These are phyloP conservation scores for Xylota sylvarum DNA, from an alignment of 2,888 invertebrate species.

Conservation along the genomic window DNA sequence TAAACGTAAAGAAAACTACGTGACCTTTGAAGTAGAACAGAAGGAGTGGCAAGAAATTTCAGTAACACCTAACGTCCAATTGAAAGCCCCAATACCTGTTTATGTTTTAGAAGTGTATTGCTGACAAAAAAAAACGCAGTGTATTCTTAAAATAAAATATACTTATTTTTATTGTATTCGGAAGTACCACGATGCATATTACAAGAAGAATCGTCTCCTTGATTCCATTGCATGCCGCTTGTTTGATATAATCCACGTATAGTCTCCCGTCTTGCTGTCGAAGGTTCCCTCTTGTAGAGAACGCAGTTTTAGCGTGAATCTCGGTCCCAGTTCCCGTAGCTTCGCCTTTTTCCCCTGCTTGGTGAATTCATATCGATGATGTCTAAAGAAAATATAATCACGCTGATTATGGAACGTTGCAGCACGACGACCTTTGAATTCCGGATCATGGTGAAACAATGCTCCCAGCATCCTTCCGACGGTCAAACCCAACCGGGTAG, in stretches of 20 bases:
- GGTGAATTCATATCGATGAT: slow-evolving; percentile 98
- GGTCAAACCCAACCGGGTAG: slow-evolving; percentile 95
- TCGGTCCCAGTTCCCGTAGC: slow-evolving; percentile 97
- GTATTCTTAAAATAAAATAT: not conserved
- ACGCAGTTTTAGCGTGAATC: slow-evolving; percentile 96
- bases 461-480: slow-evolving; percentile 97
- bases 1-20: no score
- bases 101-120: not conserved
- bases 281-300: slow-evolving; percentile 99
- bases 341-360: slow-evolving; percentile 90
- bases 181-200: slow-evolving; percentile 79
- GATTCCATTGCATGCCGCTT: slow-evolving; percentile 97
- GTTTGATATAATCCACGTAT: slow-evolving; percentile 96
- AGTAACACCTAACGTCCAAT: no score
- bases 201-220: slow-evolving; percentile 96
- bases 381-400: slow-evolving; percentile 99
- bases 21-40: no score
- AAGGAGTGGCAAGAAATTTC: no score
- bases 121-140: slow-evolving; percentile 8
- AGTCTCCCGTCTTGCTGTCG: slow-evolving; percentile 98
- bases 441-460: slow-evolving; percentile 97
- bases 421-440: slow-evolving; percentile 96
- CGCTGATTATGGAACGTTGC: slow-evolving; percentile 99
- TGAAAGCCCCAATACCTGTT: not conserved
- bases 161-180: slow-evolving; percentile 52